These are phyloP conservation scores for Stratiomys singularior DNA, from an alignment of 2,888 invertebrate species.

Conservation along the genomic window DNA sequence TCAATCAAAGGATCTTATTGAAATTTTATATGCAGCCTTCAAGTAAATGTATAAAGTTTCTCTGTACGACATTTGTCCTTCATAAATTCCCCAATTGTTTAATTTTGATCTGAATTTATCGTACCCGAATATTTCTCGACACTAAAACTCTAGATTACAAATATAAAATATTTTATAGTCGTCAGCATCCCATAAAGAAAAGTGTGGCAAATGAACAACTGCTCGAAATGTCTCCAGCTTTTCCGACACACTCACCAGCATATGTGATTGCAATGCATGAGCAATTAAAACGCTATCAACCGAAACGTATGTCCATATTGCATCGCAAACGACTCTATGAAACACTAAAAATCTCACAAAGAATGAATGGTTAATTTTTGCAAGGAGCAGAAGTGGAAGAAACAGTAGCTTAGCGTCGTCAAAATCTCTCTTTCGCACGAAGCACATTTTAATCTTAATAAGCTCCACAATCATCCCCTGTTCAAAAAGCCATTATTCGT, in stretches of 20 bases:
- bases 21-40: too few relatives aligned
- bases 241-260: not conserved
- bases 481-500: slow-evolving; percentile 51
- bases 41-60: too few relatives aligned
- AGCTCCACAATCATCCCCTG: slow-evolving; percentile 51
- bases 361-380: slow-evolving; percentile 41
- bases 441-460: slow-evolving; percentile 51
- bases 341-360: slow-evolving; percentile 40
- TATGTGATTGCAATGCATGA: slow-evolving; percentile 8
- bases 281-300: slow-evolving; percentile 44
- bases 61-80: too few relatives aligned
- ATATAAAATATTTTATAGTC: too few relatives aligned
- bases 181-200: too few relatives aligned
- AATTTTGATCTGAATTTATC: too few relatives aligned
- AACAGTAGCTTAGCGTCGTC: slow-evolving; percentile 27
- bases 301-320: slow-evolving; percentile 44
- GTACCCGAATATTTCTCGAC: too few relatives aligned
- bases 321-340: slow-evolving; percentile 1
- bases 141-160: too few relatives aligned
- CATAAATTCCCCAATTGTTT: too few relatives aligned
- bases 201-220: too few relatives aligned
- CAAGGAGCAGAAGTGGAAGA: slow-evolving; percentile 3
- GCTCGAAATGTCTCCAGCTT: too few relatives aligned
- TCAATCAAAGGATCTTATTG: too few relatives aligned
- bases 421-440: slow-evolving; percentile 48